Evolutionary conservation across 2,888 invertebrate species (phyloP).

Genomic region (Tenthredo mesomela): DNA sequence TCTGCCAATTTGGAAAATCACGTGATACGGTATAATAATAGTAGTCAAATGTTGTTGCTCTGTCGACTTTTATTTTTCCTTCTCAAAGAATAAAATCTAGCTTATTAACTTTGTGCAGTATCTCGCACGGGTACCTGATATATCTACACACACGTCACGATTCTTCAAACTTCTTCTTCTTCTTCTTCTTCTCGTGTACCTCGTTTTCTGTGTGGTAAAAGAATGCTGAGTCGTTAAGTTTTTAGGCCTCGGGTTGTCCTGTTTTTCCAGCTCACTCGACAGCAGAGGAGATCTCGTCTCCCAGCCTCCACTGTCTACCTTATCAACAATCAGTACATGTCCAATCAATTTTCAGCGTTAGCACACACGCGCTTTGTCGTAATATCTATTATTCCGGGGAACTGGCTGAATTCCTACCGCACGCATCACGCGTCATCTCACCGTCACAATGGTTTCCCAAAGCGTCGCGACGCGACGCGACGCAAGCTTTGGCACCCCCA

Average conservation of each 20-base stretch:
- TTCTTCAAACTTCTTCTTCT: slow-evolving; percentile 14
- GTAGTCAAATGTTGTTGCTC: neutral
- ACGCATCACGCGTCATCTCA: slow-evolving; percentile 71
- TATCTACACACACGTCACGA: slow-evolving; percentile 43
- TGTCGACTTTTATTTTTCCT: neutral
- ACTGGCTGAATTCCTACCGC: slow-evolving; percentile 65
- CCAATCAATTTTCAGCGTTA: slow-evolving; percentile 69
- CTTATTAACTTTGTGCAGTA: neutral
- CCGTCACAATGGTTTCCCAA: slow-evolving; percentile 65
- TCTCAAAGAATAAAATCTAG: neutral
- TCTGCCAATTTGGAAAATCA: neutral
- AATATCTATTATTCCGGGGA: slow-evolving; percentile 72
- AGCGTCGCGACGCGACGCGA: slow-evolving; percentile 47
- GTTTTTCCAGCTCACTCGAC: slow-evolving; percentile 29
- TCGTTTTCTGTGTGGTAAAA: slow-evolving; percentile 20
- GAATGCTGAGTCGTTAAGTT: slow-evolving; percentile 50
- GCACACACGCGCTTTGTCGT: slow-evolving; percentile 70
- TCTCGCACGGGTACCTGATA: neutral
- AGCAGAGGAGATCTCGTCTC: slow-evolving; percentile 12
- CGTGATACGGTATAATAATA: neutral
- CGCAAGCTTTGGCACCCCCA: slow-evolving; percentile 64
- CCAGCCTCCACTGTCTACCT: slow-evolving; percentile 26
- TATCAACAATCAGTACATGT: slow-evolving; percentile 62
- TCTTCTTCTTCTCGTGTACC: neutral
- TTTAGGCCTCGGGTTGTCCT: slow-evolving; percentile 12